Conservation (phyloP, 1,140 invertebrate genomes). For the Sinonovacula constricta region DNA sequence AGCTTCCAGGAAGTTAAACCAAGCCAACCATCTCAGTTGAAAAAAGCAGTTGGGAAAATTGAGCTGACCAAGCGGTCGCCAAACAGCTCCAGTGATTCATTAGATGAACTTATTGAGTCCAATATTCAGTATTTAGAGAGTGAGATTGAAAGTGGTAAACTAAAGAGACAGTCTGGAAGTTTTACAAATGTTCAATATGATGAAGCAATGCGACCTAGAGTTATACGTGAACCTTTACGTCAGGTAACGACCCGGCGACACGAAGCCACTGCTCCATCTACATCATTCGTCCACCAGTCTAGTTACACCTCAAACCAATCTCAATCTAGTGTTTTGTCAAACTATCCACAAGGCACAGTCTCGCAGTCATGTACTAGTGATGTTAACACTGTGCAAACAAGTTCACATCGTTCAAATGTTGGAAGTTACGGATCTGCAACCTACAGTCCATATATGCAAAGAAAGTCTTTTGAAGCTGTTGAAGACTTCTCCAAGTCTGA, state of each 20-base stretch:
- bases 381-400: background rate
- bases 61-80: conserved; percentile 55
- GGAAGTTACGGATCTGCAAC: conserved; percentile 42
- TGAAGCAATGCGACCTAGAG: conserved; percentile 2
- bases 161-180: conserved; percentile 52
- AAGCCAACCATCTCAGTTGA: conserved; percentile 50
- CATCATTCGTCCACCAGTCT: too few relatives aligned
- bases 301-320: too few relatives aligned
- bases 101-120: conserved; percentile 74
- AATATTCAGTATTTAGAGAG: conserved; percentile 74
- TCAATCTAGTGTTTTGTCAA: too few relatives aligned
- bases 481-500: conserved; percentile 73
- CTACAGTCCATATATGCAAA: conserved; percentile 57
- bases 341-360: background rate
- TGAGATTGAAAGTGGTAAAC: conserved; percentile 66
- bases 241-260: too few relatives aligned
- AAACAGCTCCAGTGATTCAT: conserved; percentile 69
- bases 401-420: background rate
- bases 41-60: conserved; percentile 54
- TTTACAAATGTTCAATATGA: conserved; percentile 18
- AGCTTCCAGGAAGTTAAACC: conserved; percentile 51
- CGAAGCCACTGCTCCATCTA: too few relatives aligned
- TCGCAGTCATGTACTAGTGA: background rate
- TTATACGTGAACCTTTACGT: conserved; percentile 21
- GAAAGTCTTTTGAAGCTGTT: conserved; percentile 53